A percentile compares a stretch with the other conserved stretches of the same genome.
phyloP scores from a whole-genome alignment of 2,888 invertebrate genomes.

The Atrina japonica region DNA sequence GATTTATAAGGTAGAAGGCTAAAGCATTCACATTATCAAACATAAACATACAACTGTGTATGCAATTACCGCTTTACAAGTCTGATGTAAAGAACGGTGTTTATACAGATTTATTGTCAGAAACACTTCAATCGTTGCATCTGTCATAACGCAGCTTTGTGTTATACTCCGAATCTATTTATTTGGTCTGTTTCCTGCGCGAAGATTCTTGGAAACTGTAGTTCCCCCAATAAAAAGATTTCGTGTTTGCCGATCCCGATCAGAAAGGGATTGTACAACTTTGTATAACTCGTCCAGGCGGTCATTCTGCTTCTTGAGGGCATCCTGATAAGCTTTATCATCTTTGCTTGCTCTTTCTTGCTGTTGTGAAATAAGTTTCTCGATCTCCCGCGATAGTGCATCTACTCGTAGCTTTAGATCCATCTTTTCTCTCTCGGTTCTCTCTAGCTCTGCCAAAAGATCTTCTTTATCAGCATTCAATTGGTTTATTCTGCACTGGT shows the following conservation, averaged over 20 bases:
- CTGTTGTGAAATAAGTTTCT: constrained; percentile 37
- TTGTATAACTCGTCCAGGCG: constrained; percentile 45
- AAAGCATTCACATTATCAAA: too few relatives aligned
- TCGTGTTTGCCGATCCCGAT: constrained; percentile 41
- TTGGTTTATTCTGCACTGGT: constrained; percentile 41
- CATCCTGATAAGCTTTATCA: constrained; percentile 42
- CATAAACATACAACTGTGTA: too few relatives aligned
- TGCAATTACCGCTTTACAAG: too few relatives aligned
- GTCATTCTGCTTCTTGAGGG: constrained; percentile 44
- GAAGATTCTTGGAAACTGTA: constrained; percentile 26
- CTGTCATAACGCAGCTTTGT: too few relatives aligned
- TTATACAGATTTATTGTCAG: too few relatives aligned
- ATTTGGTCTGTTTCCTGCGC: constrained; percentile 15
- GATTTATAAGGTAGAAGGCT: too few relatives aligned
- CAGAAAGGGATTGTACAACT: constrained; percentile 41
- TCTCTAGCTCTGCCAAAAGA: constrained; percentile 38
- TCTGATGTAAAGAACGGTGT: too few relatives aligned
- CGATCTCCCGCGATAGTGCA: constrained; percentile 42
- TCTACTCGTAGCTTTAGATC: constrained; percentile 41
- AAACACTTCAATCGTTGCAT: too few relatives aligned
- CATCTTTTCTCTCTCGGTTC: constrained; percentile 42
- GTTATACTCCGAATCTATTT: neutral
- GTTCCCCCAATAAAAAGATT: constrained; percentile 42
- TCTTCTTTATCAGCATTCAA: constrained; percentile 43
- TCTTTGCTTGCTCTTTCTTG: constrained; percentile 42